Evolutionary conservation across 2,888 invertebrate species (phyloP), one percentile per base, ranked within the genome.

Genomic region (Polyommatus icarus): DNA sequence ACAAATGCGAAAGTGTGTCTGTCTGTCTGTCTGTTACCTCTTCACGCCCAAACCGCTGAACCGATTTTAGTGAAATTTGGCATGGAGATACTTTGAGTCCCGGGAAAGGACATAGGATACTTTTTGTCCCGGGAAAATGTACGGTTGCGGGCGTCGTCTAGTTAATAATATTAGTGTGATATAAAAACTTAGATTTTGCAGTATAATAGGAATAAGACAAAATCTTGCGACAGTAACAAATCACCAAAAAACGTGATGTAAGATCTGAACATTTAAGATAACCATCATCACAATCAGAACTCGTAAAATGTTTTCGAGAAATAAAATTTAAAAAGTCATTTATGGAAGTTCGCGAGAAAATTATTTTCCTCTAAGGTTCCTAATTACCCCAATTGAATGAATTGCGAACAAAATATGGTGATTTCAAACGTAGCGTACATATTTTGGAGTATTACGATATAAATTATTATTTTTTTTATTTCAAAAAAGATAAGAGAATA

Each of bases 271-370:
- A 24, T 61, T 24, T 3, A 24, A 1, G 12, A 24, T 29, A 67
- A 67, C 29, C 36, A 67, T 32, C 12, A 15, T 67, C 29, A 15
- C 18, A 67, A 67, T 18, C 6, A 6, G 15, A 67, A 12, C 12
- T 29, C 32, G 67, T 18, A 67, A 67, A 67, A 32, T 67, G 67
- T 67, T 67, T 67, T 67, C 67, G 12, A 4, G 15, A 29, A 67
- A 32, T 29, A 67, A 32, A 67, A 67, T 29, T 67, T 32, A 6
- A 67, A 67, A 67, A 67, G 32, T 67, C 15, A 67, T 67, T 67
- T 32, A 32, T 29, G 67, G 4, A 32, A 67, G 67, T 29, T 67
- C 15, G 15, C 67, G 67, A 67, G 29, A 67, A 67, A 67, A 29
- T 67, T 12, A 32, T 67, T 67, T 67, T 32, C 29, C 4, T 7